Percentiles rank a stretch among this genome's conserved stretches.
Evolutionary conservation across 2,888 invertebrate genomes (phyloP).

Genomic region (Lasioglossum figueresi): DNA sequence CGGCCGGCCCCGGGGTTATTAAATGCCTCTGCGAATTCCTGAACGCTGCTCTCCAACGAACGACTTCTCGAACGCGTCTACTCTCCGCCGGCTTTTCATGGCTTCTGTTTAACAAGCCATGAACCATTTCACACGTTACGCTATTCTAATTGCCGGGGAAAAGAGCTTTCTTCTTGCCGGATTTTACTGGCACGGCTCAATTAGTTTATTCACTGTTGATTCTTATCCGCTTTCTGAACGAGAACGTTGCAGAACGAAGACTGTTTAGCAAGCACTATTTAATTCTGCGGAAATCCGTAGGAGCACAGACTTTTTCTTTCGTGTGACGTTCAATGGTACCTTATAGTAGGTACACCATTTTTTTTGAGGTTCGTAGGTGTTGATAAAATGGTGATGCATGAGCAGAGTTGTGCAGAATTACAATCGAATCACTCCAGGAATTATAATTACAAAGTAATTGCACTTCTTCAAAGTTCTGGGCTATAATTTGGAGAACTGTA

Average conservation of each 20-base stretch:
- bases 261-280: not conserved
- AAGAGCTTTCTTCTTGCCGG: not conserved
- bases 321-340: no score
- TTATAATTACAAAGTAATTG: no score
- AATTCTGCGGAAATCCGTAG: not conserved
- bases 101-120: not conserved
- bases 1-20: slow-evolving; percentile 31
- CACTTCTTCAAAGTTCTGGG: no score
- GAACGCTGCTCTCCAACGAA: not conserved
- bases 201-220: not conserved
- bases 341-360: no score
- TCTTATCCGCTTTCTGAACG: not conserved
- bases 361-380: no score
- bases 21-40: slow-evolving; percentile 34
- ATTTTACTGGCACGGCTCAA: not conserved
- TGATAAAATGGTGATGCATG: no score
- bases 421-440: no score
- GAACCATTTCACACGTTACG: not conserved
- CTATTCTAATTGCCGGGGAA: not conserved
- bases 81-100: not conserved
- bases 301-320: not conserved
- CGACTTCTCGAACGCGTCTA: not conserved
- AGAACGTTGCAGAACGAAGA: not conserved
- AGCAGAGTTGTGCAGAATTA: no score
- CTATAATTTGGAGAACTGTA: no score